Evolutionary conservation across 2,797 vertebrate genomes (phyloP).

Genomic region (Carcharodon carcharias): DNA sequence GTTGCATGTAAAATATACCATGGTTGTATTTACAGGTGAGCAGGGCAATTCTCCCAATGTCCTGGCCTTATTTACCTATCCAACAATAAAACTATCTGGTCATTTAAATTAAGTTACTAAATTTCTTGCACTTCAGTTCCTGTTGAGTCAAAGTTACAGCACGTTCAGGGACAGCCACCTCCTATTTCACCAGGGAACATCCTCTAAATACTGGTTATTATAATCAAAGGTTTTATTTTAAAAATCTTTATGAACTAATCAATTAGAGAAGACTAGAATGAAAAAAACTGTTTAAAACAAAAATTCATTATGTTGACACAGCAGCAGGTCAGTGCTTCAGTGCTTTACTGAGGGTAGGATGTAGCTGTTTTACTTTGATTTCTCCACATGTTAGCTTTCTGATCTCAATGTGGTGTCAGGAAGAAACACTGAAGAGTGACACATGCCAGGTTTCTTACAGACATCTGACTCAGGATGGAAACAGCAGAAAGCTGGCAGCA

Average conservation of each 20-base stretch:
- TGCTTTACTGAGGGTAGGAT: neutral
- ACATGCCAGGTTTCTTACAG: neutral
- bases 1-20: neutral
- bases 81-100: neutral
- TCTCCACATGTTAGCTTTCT: neutral
- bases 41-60: neutral
- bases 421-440: neutral
- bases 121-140: neutral
- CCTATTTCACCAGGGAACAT: neutral
- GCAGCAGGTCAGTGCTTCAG: neutral
- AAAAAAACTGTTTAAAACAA: neutral
- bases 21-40: neutral
- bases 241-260: neutral
- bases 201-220: neutral
- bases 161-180: neutral
- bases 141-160: neutral
- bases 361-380: neutral
- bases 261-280: neutral
- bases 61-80: neutral
- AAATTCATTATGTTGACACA: neutral
- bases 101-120: neutral
- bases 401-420: neutral
- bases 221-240: neutral
- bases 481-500: neutral
- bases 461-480: neutral